Percentiles rank a stretch among this genome's conserved stretches.
These are phyloP conservation scores for Gephyroberyx darwinii DNA, from an alignment of 2,797 vertebrate species.

Conservation along the genomic window DNA sequence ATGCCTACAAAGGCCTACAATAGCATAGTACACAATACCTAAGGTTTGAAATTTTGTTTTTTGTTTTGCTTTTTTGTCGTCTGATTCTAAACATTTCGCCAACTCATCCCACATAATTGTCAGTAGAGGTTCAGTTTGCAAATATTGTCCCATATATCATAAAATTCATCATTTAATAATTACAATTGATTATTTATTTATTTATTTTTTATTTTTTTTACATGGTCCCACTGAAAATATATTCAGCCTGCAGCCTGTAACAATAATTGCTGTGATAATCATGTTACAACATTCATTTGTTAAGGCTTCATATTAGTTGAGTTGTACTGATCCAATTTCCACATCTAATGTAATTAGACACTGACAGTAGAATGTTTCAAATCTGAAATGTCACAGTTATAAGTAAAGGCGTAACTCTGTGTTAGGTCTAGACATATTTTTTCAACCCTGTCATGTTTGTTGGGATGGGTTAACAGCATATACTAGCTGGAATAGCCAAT, in stretches of 20 bases:
- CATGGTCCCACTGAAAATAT: neutral
- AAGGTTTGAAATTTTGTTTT: slow-evolving; percentile 20
- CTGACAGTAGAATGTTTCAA: too few relatives aligned
- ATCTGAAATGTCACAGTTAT: too few relatives aligned
- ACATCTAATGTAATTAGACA: too few relatives aligned
- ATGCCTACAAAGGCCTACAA: slow-evolving; percentile 28
- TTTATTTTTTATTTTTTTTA: too few relatives aligned
- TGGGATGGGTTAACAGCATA: too few relatives aligned
- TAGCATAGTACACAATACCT: slow-evolving; percentile 14
- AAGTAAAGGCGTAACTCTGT: too few relatives aligned
- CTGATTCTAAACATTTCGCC: slow-evolving; percentile 21
- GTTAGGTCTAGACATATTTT: too few relatives aligned
- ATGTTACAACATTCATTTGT: neutral
- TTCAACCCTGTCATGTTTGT: too few relatives aligned
- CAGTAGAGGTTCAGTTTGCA: neutral
- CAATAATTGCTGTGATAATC: neutral
- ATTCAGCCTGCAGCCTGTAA: neutral
- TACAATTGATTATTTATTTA: neutral
- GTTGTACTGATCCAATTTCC: too few relatives aligned
- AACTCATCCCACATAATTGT: slow-evolving; percentile 2
- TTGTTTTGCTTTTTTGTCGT: neutral
- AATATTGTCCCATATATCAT: neutral
- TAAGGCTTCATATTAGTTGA: neutral
- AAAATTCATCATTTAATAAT: neutral
- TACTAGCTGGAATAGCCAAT: too few relatives aligned